These are phyloP conservation scores for Hyposmocoma kahamanoa DNA, from an alignment of 1,140 invertebrate species.

Conservation along the genomic window DNA sequence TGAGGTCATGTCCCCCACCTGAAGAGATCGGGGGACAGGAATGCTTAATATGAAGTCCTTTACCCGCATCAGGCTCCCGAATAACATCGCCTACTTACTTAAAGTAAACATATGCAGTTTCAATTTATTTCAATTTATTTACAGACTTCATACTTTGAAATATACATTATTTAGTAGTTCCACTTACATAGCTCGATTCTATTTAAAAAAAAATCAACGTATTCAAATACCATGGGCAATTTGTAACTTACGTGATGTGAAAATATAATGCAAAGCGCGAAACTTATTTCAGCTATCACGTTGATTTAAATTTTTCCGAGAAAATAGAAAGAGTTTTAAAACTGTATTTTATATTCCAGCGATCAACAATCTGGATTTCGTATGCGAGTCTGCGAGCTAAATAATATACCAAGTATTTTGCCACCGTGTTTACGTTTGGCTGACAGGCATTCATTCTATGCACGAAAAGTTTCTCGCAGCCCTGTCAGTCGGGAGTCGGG, in stretches of 20 bases:
- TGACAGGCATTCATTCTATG: slow-evolving; percentile 65
- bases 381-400: slow-evolving; percentile 21
- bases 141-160: too few species aligned
- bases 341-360: slow-evolving; percentile 1
- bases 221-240: too few species aligned
- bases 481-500: slow-evolving; percentile 44
- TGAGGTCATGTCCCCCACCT: slow-evolving; percentile 58
- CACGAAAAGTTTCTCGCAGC: slow-evolving; percentile 61
- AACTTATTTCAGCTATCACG: too few species aligned
- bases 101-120: slow-evolving; percentile 33
- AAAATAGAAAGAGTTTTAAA: neutral
- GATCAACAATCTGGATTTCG: neutral
- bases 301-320: slow-evolving; percentile 4
- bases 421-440: slow-evolving; percentile 42
- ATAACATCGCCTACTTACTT: slow-evolving; percentile 56
- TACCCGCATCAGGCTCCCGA: slow-evolving; percentile 54
- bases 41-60: slow-evolving; percentile 70
- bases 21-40: slow-evolving; percentile 61
- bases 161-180: too few species aligned
- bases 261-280: too few species aligned
- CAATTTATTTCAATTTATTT: too few species aligned
- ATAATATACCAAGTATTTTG: slow-evolving; percentile 40
- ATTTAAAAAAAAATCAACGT: too few species aligned
- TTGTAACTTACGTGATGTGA: too few species aligned
- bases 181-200: too few species aligned